Evolutionary conservation across 2,113 vertebrate species (phyloP), one percentile per base, ranked within the genome.

Genomic region (Megaleporinus macrocephalus): DNA sequence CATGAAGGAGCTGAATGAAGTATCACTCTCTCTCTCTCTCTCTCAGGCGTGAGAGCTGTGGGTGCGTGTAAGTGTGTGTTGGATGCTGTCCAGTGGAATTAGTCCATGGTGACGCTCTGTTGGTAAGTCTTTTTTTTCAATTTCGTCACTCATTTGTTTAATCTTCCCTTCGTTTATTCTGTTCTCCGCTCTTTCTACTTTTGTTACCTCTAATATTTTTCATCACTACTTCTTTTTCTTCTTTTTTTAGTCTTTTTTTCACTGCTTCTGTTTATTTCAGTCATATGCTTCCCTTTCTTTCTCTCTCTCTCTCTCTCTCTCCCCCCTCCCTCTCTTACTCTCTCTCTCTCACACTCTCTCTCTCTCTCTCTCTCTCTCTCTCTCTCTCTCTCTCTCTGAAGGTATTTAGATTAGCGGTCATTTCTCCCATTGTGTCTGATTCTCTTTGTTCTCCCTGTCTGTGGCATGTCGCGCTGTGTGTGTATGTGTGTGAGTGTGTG

Each of bases 41-140:
- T 61, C 29, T 78, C 59, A 77, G 79, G 90, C 20, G n/a, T 82
- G 26, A 82, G 66, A 55, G 71, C 70, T 65, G 66, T 29, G 57
- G 14, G 41, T 65, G 66, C 27, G 55, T 79, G 77, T 70, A 78
- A 87, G 90, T 75, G 86, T 9, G 73, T 75, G 75, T 73, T 51
- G 27, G 73, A 81, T 51, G n/a, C 78, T 76, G 53, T 84, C 78
- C 83, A 49, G 51, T 76, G 30, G 44, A 57, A 61, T 83, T 80
- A 70, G 69, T 73, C 51, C 82, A 49, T 78, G 66, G 66, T 75
- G 83, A 88, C 83, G 88, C 29, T 77, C 5, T 49, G 14, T 62
- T 73, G 73, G 80, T 86, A 29, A 86, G 85, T 83, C 51, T 80
- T 78, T 71, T 86, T 89, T 86, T 76, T 76, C 33, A 70, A 33